Base-by-base conservation (phyloP, 2,113 vertebrate genomes). In the Montifringilla adamsi region DNA sequence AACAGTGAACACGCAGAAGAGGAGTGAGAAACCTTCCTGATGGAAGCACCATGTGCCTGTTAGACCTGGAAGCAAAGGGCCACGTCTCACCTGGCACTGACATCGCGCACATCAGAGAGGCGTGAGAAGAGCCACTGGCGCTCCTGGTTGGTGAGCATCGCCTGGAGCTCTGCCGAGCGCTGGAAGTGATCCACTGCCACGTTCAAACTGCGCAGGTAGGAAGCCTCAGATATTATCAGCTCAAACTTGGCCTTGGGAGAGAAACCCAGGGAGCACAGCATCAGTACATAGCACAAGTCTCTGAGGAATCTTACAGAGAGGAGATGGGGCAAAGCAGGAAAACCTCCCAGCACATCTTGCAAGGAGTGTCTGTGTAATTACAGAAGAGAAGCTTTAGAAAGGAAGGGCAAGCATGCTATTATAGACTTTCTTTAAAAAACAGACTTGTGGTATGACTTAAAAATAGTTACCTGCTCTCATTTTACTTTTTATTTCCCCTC, bases 111-210 rank as follows among this genome's bases (percentile, higher is more conserved):
- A 3, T 99, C 99, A 6, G 97, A 96, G 9, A 99, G 96, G 27
- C 99, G 97, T 9, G 99, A 99, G 95, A 99, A 99, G n/a, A 99
- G 98, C 99, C 99, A 99, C 83, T 99, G 99, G 46, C 98, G 98
- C 10, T 99, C 99, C 92, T 99, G 99, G 66, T 98, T 98, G 84
- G 97, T 97, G 84, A 99, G 96, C 82, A 98, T 96, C 0, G 86
- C 88, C 62, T 98, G 98, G 44, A 99, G 98, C 53, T 98, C 98
- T 28, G 97, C 58, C 2, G 97, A 99, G 60, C 97, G 98, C 72
- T 99, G 99, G 96, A 99, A 99, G 58, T 99, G 98, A 53, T 99
- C 98, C 72, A 99, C 98, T 0, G 99, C 99, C 53, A 99, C 98
- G 6, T 99, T 98, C 46, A 99, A 95, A 94, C 99, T 99, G 68